Percentiles rank a stretch among this genome's conserved stretches.
These are phyloP conservation scores for Setophaga petechia DNA, from an alignment of 2,113 vertebrate species.

Conservation along the genomic window DNA sequence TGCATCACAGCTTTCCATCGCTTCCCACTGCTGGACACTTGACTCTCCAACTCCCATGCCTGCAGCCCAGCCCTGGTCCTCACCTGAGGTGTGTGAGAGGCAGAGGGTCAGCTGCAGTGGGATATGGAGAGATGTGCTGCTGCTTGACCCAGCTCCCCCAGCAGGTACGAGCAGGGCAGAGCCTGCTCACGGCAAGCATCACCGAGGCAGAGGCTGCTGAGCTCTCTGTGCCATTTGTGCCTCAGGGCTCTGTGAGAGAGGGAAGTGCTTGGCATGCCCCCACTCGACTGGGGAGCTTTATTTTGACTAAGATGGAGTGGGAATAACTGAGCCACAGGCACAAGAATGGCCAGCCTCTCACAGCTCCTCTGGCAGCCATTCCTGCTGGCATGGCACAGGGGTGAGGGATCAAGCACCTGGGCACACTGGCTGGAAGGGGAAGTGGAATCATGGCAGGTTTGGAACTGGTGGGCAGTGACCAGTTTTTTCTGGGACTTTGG, in stretches of 20 bases:
- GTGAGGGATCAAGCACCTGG: neutral
- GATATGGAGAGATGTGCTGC: neutral
- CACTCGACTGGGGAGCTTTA: neutral
- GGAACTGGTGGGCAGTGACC: neutral
- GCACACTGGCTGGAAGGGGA: neutral
- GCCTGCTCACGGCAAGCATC: fast-evolving
- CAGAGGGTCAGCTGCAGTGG: neutral
- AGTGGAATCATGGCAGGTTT: neutral
- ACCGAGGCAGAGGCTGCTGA: fast-evolving
- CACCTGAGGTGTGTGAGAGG: fast-evolving
- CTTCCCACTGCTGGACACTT: fast-evolving
- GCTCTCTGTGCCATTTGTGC: neutral
- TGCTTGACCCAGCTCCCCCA: neutral
- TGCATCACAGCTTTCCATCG: neutral
- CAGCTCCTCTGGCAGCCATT: neutral
- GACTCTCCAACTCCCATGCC: fast-evolving
- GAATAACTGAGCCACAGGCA: neutral
- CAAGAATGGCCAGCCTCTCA: fast-evolving
- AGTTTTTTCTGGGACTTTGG: neutral
- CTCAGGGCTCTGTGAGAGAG: fast-evolving
- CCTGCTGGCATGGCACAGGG: neutral
- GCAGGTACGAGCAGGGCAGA: fast-evolving
- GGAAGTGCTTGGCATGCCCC: neutral
- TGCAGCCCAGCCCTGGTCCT: neutral
- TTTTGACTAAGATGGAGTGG: neutral